Conservation (phyloP, 2,888 invertebrate species). For the Cremastobaeus sp. region DNA sequence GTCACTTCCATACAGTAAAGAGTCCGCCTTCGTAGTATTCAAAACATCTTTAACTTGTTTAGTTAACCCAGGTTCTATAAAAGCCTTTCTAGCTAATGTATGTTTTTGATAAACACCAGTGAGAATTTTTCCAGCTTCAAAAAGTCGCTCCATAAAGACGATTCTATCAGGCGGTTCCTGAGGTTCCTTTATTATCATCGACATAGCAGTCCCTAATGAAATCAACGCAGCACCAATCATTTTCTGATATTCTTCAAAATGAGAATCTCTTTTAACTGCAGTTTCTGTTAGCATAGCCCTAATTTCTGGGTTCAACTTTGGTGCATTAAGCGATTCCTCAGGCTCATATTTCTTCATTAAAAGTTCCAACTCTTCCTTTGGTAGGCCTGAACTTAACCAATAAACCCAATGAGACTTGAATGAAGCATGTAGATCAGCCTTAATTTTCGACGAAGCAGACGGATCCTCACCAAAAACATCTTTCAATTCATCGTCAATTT, state of each 20-base stretch:
- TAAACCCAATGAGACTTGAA: constrained; percentile 14
- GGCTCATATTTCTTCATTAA: constrained; percentile 1
- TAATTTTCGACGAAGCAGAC: not conserved
- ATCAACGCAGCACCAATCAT: constrained; percentile 6
- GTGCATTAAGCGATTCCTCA: not conserved
- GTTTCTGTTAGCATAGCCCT: constrained; percentile 10
- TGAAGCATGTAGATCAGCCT: constrained; percentile 9
- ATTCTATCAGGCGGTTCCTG: constrained; percentile 2
- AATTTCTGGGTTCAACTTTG: constrained; percentile 10
- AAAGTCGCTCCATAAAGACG: constrained; percentile 2
- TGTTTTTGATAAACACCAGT: not conserved
- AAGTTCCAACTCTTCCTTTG: constrained; percentile 1
- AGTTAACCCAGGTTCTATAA: constrained; percentile 4
- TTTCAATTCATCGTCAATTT: constrained; percentile 11
- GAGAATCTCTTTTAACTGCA: constrained; percentile 18
- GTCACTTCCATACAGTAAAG: constrained; percentile 15
- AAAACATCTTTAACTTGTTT: constrained; percentile 9
- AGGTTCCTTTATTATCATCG: not conserved
- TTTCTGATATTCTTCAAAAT: constrained; percentile 15
- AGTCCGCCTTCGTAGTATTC: constrained; percentile 9
- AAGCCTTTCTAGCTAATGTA: constrained; percentile 2
- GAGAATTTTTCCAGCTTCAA: constrained; percentile 24
- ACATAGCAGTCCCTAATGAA: constrained; percentile 9
- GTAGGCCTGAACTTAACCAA: constrained; percentile 19
- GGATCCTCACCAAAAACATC: constrained; percentile 13